Conservation (phyloP, 2,888 invertebrate species). For the Loripinus fragilis region DNA sequence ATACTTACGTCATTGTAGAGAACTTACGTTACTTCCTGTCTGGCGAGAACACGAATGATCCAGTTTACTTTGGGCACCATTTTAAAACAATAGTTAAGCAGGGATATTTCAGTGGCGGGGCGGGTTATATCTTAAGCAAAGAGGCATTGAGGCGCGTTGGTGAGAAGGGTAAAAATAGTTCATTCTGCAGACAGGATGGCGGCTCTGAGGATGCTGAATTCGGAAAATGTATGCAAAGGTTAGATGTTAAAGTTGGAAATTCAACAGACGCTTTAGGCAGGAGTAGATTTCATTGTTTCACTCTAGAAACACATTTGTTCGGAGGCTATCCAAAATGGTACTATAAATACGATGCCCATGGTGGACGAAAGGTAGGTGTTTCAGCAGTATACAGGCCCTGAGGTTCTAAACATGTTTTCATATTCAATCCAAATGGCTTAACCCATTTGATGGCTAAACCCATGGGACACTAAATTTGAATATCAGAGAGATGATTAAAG, state of each 20-base stretch:
- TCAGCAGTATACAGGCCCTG: too few species aligned
- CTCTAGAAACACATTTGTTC: constrained; percentile 70
- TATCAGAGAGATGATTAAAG: too few species aligned
- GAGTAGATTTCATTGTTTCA: constrained; percentile 80
- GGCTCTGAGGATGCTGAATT: constrained; percentile 80
- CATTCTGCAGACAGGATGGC: constrained; percentile 56
- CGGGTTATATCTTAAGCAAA: constrained; percentile 95
- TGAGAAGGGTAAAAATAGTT: background rate
- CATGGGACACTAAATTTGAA: too few species aligned
- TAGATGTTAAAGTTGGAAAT: constrained; percentile 76
- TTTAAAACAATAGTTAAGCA: constrained; percentile 65
- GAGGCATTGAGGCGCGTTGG: constrained; percentile 91
- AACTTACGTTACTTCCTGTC: constrained; percentile 89
- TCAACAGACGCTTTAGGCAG: constrained; percentile 75
- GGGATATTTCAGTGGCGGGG: constrained; percentile 84
- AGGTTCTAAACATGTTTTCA: too few species aligned
- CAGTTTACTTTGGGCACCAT: constrained; percentile 89
- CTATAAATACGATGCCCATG: constrained; percentile 74
- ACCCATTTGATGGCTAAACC: too few species aligned
- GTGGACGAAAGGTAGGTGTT: constrained; percentile 55
- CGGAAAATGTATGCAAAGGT: constrained; percentile 75
- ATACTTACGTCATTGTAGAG: constrained; percentile 98
- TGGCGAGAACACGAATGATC: constrained; percentile 86
- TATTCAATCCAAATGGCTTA: too few species aligned
- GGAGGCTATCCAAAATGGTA: constrained; percentile 80